Base-by-base conservation (phyloP, 2,113 vertebrate genomes). In the Rhea pennata region DNA sequence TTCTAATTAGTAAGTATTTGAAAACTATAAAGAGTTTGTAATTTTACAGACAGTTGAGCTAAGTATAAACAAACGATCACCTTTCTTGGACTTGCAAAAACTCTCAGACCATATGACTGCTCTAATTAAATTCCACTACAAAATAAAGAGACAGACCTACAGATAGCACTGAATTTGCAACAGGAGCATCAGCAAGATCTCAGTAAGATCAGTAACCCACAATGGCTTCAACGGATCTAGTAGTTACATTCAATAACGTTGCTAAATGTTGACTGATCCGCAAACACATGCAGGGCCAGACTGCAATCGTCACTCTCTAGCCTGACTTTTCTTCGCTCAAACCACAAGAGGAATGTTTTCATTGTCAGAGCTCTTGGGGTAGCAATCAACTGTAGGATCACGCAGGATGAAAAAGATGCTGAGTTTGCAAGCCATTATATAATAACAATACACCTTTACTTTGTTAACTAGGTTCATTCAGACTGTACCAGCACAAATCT, bases 331-430 rank as follows among this genome's bases (percentile, higher is more conserved):
- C 76, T 17, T 73, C 46, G 48, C 59, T 86, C 36, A 58, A 39
- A 61, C 13, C 71, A n/a, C 19, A 77, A 77, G 13, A 46, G 77
- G 50, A 59, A 33, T 59, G 53, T 23, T 61, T 82, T 64, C 79
- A 14, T 50, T 53, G 26, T 1, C 0, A 86, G 54, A 74, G 26
- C 26, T 88, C 64, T 24, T 42, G 15, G 51, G 65, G 50, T 54
- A 59, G 15, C 29, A 67, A 74, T 8, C 69, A 66, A 74, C 27
- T 71, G 0, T 46, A 88, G 88, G 46, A 62, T 29, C 23, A 92
- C 0, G 1, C 7, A 50, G 24, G 88, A 54, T 40, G 65, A 40
- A 88, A 73, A 0, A 77, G 27, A n/a, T 50, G 24, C 21, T 5
- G 4, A 58, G 17, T 64, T 84, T 86, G 40, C 53, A 85, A n/a